These are phyloP conservation scores for Lateolabrax maculatus DNA, from an alignment of 2,797 vertebrate species.

Conservation along the genomic window DNA sequence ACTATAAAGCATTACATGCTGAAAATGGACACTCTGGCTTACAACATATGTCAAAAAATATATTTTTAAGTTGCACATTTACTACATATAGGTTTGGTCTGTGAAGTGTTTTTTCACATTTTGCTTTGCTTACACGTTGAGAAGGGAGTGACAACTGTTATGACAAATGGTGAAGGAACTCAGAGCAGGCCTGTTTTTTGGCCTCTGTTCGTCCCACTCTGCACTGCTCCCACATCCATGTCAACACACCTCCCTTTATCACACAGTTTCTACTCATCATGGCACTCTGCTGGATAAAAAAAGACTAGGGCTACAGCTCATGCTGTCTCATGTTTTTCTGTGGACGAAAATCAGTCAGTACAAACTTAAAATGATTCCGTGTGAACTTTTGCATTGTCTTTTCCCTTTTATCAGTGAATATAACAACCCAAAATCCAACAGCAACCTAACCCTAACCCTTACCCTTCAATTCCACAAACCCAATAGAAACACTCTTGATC, in stretches of 20 bases:
- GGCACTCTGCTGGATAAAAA: background rate
- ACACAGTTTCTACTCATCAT: slow-evolving; percentile 9
- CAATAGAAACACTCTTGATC: background rate
- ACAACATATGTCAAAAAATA: too few species aligned
- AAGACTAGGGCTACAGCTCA: background rate
- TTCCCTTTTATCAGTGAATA: background rate
- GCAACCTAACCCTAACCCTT: too few species aligned
- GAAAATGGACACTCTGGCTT: too few species aligned
- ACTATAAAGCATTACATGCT: too few species aligned
- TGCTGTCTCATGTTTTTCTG: background rate
- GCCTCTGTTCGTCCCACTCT: slow-evolving; percentile 19
- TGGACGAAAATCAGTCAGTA: background rate
- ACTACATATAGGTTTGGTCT: background rate
- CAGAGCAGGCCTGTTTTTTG: slow-evolving; percentile 40
- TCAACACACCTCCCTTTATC: slow-evolving; percentile 19
- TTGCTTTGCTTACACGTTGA: background rate
- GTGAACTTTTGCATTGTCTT: background rate
- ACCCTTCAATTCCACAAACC: background rate
- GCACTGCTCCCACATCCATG: slow-evolving; percentile 1
- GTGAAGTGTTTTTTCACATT: background rate
- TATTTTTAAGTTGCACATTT: background rate
- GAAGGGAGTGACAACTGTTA: slow-evolving; percentile 39
- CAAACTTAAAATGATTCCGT: background rate
- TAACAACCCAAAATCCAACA: background rate
- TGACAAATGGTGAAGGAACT: slow-evolving; percentile 56